phyloP scores from a whole-genome alignment of 2,113 vertebrate genomes.

The Hyaena hyaena region DNA sequence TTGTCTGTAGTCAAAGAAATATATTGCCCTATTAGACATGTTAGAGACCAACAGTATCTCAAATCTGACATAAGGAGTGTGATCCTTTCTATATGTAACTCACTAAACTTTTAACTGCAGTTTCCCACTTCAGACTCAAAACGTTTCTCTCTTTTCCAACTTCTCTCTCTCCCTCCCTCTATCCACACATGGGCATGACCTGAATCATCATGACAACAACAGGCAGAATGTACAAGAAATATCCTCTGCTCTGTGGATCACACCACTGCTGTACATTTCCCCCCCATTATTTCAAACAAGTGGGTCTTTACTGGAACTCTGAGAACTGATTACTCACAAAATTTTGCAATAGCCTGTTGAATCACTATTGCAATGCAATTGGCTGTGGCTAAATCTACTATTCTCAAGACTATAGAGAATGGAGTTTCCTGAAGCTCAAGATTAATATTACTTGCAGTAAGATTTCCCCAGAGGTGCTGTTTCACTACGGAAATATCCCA shows the following conservation, averaged over 20 bases:
- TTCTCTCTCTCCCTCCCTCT: background rate
- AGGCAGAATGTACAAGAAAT: background rate
- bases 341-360: background rate
- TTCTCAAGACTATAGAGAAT: background rate
- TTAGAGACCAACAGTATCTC: background rate
- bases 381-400: background rate
- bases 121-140: background rate
- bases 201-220: background rate
- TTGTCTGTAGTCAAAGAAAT: background rate
- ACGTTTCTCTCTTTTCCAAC: background rate
- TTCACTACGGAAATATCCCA: background rate
- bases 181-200: background rate
- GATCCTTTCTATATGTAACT: background rate
- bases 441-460: background rate
- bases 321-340: constrained; percentile 5
- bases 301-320: background rate
- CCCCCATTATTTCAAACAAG: background rate
- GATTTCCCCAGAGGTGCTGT: background rate
- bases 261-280: background rate
- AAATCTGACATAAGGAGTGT: background rate
- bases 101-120: background rate
- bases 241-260: background rate
- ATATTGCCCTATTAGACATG: background rate
- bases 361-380: background rate
- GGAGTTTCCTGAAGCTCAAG: background rate